phyloP scores from a whole-genome alignment of 1,140 invertebrate genomes.

The Thaumatotibia leucotreta region DNA sequence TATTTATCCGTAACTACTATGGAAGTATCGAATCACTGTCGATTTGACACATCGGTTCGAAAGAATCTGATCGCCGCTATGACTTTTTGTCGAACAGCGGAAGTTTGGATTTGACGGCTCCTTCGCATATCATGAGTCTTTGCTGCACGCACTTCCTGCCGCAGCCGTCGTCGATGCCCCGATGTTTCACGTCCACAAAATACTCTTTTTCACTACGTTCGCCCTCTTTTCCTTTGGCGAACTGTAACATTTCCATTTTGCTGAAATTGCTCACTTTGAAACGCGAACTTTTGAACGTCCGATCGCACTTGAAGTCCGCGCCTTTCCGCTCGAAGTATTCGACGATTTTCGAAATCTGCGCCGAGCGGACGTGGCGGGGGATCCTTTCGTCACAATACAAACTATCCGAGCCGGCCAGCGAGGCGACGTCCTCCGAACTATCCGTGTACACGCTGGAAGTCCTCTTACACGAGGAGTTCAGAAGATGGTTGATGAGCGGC shows the following conservation, averaged over 20 bases:
- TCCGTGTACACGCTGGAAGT: conserved; percentile 91
- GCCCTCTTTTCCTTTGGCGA: conserved; percentile 14
- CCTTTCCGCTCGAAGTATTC: conserved; percentile 90
- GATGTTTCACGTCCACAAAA: conserved; percentile 49
- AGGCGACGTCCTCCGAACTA: conserved; percentile 90
- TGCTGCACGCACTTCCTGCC: conserved; percentile 64
- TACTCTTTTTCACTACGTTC: conserved; percentile 31
- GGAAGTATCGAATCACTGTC: neutral
- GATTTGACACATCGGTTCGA: neutral
- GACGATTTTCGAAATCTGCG: conserved; percentile 90
- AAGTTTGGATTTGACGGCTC: conserved; percentile 88
- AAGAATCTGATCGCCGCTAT: conserved; percentile 36
- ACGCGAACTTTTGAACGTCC: conserved; percentile 20
- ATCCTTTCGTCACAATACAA: conserved; percentile 82
- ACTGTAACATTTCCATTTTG: conserved; percentile 31
- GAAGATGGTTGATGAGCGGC: neutral
- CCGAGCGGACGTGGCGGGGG: conserved; percentile 76
- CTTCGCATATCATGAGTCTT: conserved; percentile 85
- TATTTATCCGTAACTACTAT: conserved; percentile 4
- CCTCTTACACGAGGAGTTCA: conserved; percentile 77
- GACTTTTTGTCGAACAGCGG: conserved; percentile 89
- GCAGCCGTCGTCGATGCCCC: conserved; percentile 33
- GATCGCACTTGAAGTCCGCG: conserved; percentile 65
- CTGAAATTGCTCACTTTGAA: conserved; percentile 24
- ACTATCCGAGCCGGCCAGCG: conserved; percentile 84